phyloP scores from a whole-genome alignment of 2,888 invertebrate genomes.

The Onchidella celtica region DNA sequence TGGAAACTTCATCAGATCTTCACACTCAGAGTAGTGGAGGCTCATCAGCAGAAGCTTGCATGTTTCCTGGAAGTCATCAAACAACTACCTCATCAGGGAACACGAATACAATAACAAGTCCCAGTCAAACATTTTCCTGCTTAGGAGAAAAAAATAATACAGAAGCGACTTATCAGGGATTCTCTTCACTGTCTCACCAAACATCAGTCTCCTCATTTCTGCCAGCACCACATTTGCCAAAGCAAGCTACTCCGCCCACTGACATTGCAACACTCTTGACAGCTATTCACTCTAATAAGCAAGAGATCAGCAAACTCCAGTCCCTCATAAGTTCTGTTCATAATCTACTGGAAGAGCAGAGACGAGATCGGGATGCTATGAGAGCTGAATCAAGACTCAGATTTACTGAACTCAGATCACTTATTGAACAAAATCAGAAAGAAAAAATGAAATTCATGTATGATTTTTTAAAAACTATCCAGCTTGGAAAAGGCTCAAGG shows the following conservation, averaged over 20 bases:
- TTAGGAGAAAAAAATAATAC: not conserved
- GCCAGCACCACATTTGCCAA: too few relatives aligned
- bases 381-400: not conserved
- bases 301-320: not conserved
- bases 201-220: not conserved
- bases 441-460: conserved; percentile 4
- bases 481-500: not conserved
- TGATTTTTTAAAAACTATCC: not conserved
- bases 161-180: not conserved
- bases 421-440: not conserved
- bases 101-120: not conserved
- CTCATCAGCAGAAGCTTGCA: not conserved
- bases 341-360: not conserved
- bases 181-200: not conserved
- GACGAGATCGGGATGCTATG: not conserved
- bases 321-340: not conserved
- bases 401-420: not conserved
- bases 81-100: not conserved
- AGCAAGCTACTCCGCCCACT: not conserved
- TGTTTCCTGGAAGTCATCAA: not conserved
- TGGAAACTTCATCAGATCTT: not conserved
- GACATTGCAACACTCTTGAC: not conserved
- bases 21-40: not conserved
- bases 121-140: not conserved
- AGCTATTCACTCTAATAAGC: not conserved